These are phyloP conservation scores for Danionella cerebrum DNA, from an alignment of 2,113 vertebrate species.

Conservation along the genomic window DNA sequence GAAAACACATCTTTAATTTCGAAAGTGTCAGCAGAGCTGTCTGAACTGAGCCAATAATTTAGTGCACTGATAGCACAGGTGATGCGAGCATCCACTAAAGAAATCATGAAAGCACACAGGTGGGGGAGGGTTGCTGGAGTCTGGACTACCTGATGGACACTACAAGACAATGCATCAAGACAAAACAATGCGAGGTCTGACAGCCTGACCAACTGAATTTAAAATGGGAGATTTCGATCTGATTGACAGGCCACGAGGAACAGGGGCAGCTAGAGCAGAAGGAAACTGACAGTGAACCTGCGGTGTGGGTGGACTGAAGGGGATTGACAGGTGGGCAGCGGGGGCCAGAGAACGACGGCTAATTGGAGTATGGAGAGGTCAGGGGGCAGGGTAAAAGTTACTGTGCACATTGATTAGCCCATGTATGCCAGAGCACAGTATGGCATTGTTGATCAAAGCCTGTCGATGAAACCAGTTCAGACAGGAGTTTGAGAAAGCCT, in stretches of 20 bases:
- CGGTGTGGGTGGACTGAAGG: not conserved
- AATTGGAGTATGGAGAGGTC: not conserved
- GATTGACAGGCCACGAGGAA: constrained; percentile 6
- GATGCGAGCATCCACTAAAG: not conserved
- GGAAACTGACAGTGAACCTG: not conserved
- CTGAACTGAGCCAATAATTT: not conserved
- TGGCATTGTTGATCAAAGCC: not conserved
- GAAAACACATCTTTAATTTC: not conserved
- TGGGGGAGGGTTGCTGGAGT: not conserved
- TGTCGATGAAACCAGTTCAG: not conserved
- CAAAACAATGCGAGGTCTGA: constrained; percentile 2
- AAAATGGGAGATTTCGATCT: not conserved
- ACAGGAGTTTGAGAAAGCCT: not conserved
- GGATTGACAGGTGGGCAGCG: not conserved
- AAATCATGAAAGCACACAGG: not conserved
- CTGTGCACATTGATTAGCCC: constrained; percentile 2
- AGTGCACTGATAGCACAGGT: not conserved
- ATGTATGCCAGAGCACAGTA: not conserved
- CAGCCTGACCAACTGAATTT: not conserved
- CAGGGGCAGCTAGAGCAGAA: not conserved
- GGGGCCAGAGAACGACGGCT: not conserved
- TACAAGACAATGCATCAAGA: not conserved
- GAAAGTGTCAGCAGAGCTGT: not conserved
- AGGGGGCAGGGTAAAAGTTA: constrained; percentile 6
- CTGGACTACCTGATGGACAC: not conserved